Evolutionary conservation across 1,140 invertebrate genomes (phyloP).

Genomic region (Aporrectodea caliginosa): DNA sequence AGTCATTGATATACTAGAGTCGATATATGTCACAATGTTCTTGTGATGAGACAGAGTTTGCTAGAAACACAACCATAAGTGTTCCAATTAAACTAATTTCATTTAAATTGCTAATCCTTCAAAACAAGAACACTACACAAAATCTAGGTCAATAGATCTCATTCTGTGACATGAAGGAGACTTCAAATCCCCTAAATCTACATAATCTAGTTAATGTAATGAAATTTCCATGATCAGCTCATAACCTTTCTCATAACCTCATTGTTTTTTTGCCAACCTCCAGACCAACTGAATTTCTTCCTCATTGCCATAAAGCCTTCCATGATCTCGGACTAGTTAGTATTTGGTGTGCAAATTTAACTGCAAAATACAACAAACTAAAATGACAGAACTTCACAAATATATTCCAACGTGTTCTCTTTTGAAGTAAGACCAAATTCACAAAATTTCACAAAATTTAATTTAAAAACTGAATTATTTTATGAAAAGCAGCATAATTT

Average conservation of each 20-base stretch:
- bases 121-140: background rate
- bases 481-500: too few species aligned
- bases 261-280: too few species aligned
- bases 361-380: too few species aligned
- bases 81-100: background rate
- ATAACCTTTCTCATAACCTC: background rate
- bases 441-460: too few species aligned
- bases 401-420: too few species aligned
- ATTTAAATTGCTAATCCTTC: background rate
- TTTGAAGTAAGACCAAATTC: too few species aligned
- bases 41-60: slow-evolving; percentile 86
- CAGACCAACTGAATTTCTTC: too few species aligned
- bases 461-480: too few species aligned
- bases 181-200: background rate
- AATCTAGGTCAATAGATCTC: background rate
- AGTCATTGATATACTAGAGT: slow-evolving; percentile 76
- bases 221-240: background rate
- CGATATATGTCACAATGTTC: slow-evolving; percentile 87
- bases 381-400: too few species aligned
- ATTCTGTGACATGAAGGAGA: background rate
- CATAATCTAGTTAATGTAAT: background rate
- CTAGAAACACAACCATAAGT: slow-evolving; percentile 59
- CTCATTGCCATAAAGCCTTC: too few species aligned
- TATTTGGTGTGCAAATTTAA: too few species aligned
- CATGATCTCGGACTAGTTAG: too few species aligned